Evolutionary conservation across 2,113 vertebrate species (phyloP), one percentile per base, ranked within the genome.

Genomic region (Mastomys natalensis): DNA sequence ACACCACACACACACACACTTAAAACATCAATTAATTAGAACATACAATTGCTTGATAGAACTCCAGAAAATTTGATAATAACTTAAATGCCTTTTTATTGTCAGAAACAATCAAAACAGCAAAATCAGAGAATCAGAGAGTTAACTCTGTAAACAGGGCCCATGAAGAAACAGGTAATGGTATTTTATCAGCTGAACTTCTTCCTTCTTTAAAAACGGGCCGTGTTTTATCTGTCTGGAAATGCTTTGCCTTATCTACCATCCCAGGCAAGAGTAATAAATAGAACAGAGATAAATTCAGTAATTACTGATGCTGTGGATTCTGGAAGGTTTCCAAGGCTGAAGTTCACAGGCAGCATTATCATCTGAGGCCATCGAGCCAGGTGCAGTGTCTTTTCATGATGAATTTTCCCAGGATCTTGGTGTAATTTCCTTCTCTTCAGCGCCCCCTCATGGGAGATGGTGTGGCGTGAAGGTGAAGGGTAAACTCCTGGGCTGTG

Each of bases 231-330:
- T 96, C 77, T 40, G 19, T 17, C 77, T 92, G 48, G 82, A 97
- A 95, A 89, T 96, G 93, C 81, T 96, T 94, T 92, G 31, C 72
- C 64, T 98, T 97, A 95, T 97, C 97, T 97, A 29, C 55, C 40
- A 1, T 89, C 93, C 34, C 40, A 29, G 90, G 62, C 2, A 70
- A 95, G 73, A 97, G 72, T 66, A 66, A 86, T 60, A 87, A 94
- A 94, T 45, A 51, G 73, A 82, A 24, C 68, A 48, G 73, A 1
- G 92, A 97, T 96, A 97, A 97, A 78, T 77, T 85, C 86, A 3
- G 37, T 97, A 96, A 96, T 97, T 96, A 96, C 3, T 24, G 88
- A 62, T 58, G 68, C 81, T 89, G 51, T 82, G 88, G 85, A 48
- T 92, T 78, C 90, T 60, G 16, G 92, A 80, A 91, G 87, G 77